These are phyloP conservation scores for Bugulina stolonifera DNA, from an alignment of 2,888 invertebrate species.

Conservation along the genomic window DNA sequence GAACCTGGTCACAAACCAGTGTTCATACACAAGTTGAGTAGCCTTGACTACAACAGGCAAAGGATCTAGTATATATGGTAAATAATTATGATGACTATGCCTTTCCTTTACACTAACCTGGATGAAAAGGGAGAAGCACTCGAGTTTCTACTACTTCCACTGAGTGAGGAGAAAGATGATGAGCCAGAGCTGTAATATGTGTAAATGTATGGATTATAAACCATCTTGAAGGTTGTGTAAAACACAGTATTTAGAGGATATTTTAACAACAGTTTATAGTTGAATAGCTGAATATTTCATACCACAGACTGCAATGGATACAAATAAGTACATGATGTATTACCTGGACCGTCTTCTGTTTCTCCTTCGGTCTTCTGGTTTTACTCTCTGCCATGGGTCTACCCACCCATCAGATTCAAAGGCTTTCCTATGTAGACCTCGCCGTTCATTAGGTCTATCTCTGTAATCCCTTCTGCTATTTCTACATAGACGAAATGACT, in stretches of 20 bases:
- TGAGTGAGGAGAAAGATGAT: slow-evolving; percentile 15
- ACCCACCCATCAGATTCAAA: slow-evolving; percentile 3
- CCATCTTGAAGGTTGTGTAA: not conserved
- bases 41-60: too few species aligned
- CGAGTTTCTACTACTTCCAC: slow-evolving; percentile 13
- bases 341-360: slow-evolving; percentile 23
- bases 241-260: not conserved
- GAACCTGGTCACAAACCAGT: too few species aligned
- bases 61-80: too few species aligned
- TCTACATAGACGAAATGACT: too few species aligned
- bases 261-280: not conserved
- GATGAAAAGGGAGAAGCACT: slow-evolving; percentile 17
- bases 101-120: too few species aligned
- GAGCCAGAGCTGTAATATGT: slow-evolving; percentile 7
- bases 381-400: slow-evolving; percentile 17
- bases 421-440: slow-evolving; percentile 1
- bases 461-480: slow-evolving; percentile 19
- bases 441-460: not conserved
- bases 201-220: not conserved
- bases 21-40: too few species aligned
- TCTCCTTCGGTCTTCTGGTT: slow-evolving; percentile 5
- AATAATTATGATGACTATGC: too few species aligned
- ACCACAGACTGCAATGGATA: too few species aligned
- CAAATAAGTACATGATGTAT: not conserved
- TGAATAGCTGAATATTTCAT: not conserved